Percentiles rank a stretch among this genome's conserved stretches.
phyloP scores from a whole-genome alignment of 2,797 vertebrate genomes.

The Sebastes nivosus region DNA sequence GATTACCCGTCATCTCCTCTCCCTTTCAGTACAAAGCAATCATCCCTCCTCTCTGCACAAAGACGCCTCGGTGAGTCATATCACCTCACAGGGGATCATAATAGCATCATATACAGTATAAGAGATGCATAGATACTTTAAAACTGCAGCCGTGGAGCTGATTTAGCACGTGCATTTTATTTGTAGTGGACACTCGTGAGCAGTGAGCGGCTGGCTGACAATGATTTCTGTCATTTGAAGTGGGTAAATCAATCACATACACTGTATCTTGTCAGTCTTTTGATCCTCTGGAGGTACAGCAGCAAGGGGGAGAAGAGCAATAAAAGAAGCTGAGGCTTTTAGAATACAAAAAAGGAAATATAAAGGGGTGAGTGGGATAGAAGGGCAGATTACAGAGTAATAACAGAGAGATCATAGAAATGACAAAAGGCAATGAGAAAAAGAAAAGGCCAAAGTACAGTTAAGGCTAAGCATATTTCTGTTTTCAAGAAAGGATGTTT shows the following conservation, averaged over 20 bases:
- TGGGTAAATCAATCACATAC: conserved; percentile 32
- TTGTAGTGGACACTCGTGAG: conserved; percentile 37
- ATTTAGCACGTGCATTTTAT: conserved; percentile 43
- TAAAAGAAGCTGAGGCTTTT: conserved; percentile 8
- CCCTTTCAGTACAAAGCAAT: conserved; percentile 43
- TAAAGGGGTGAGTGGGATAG: not conserved
- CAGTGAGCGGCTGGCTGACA: conserved; percentile 15
- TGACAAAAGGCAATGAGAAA: not conserved
- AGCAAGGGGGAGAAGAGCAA: conserved; percentile 22
- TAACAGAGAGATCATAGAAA: conserved; percentile 26
- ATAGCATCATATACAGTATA: conserved; percentile 16
- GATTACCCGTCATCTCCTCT: conserved; percentile 46
- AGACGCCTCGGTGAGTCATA: conserved; percentile 11
- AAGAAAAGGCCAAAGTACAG: conserved; percentile 1
- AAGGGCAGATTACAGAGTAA: conserved; percentile 20
- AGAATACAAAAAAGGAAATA: not conserved
- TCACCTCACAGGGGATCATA: conserved; percentile 22
- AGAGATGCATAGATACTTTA: conserved; percentile 17
- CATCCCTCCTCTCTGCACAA: conserved; percentile 27
- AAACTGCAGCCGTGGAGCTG: conserved; percentile 3
- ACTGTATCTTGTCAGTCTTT: conserved; percentile 9
- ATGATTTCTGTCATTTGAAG: conserved; percentile 45
- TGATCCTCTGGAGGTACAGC: conserved; percentile 24
- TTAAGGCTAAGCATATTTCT: not conserved
- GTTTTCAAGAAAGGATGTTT: conserved; percentile 16